Conservation (phyloP, 2,797 vertebrate species). For the Novumbra hubbsi region DNA sequence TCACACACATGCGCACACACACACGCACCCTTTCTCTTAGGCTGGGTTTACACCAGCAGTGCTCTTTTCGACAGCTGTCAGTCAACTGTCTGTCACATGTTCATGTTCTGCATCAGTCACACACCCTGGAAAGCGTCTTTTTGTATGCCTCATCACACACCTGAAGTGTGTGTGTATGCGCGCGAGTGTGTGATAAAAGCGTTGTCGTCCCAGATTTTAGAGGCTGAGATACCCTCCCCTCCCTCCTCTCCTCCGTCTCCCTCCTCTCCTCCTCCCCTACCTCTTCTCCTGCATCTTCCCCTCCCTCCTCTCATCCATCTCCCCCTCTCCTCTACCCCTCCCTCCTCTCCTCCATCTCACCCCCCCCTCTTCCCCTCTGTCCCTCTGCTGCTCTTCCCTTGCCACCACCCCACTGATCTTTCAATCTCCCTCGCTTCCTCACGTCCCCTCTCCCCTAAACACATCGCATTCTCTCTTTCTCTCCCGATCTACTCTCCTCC, state of each 20-base stretch:
- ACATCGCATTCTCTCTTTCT: too few relatives aligned
- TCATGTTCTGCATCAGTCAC: background rate
- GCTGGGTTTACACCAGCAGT: background rate
- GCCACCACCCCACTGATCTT: background rate
- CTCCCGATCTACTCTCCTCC: background rate
- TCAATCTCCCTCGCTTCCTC: background rate
- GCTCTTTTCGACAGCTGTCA: background rate
- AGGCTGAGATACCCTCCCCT: background rate
- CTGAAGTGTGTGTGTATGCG: background rate
- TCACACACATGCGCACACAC: background rate
- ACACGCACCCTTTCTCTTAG: background rate
- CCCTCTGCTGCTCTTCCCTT: background rate
- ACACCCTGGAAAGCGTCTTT: background rate
- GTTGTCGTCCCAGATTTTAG: background rate
- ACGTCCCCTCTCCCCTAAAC: background rate
- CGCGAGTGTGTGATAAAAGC: background rate
- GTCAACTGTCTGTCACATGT: background rate
- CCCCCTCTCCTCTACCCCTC: background rate
- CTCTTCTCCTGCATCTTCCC: conserved; percentile 7
- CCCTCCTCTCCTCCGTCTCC: background rate
- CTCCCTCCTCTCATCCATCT: conserved; percentile 23
- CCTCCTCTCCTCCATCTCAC: background rate
- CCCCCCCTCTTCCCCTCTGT: background rate
- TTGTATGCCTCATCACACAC: background rate
- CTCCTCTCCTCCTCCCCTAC: background rate